Percentiles rank a stretch among this genome's conserved stretches.
These are phyloP conservation scores for Ostrea denselamellosa DNA, from an alignment of 1,140 invertebrate species.

Conservation along the genomic window DNA sequence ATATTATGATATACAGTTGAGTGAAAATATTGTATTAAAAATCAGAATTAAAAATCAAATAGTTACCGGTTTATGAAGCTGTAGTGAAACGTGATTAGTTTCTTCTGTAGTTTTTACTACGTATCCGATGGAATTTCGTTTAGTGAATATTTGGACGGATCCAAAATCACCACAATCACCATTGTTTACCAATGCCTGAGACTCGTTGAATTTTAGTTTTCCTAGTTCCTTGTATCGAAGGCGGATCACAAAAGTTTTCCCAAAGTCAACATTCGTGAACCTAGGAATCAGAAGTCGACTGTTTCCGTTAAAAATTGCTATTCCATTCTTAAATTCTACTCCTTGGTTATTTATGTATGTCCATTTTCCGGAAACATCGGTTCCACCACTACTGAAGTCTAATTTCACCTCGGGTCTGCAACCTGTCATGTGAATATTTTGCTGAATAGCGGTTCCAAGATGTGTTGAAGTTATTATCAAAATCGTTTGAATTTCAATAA, in stretches of 20 bases:
- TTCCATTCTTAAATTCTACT: constrained; percentile 39
- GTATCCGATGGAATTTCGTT: constrained; percentile 37
- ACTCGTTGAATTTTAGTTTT: neutral
- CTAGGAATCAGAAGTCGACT: constrained; percentile 49
- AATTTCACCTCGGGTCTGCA: constrained; percentile 45
- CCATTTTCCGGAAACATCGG: constrained; percentile 49
- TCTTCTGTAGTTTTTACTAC: constrained; percentile 42
- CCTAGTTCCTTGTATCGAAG: constrained; percentile 46
- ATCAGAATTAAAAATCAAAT: neutral
- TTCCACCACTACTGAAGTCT: constrained; percentile 42
- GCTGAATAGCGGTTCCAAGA: neutral
- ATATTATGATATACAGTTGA: too few species aligned
- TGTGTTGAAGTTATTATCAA: neutral
- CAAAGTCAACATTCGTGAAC: constrained; percentile 56
- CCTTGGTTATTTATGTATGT: constrained; percentile 48
- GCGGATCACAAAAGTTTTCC: constrained; percentile 50
- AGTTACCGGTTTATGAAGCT: constrained; percentile 44
- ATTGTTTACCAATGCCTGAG: constrained; percentile 51
- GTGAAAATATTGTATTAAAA: too few species aligned
- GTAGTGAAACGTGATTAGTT: neutral
- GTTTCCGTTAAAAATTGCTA: constrained; percentile 49
- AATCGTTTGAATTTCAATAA: too few species aligned
- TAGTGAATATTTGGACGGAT: constrained; percentile 44
- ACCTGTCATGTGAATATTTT: constrained; percentile 31
- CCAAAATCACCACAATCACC: constrained; percentile 51